These are phyloP conservation scores for Melanogrammus aeglefinus DNA, from an alignment of 2,797 vertebrate species.

Conservation along the genomic window DNA sequence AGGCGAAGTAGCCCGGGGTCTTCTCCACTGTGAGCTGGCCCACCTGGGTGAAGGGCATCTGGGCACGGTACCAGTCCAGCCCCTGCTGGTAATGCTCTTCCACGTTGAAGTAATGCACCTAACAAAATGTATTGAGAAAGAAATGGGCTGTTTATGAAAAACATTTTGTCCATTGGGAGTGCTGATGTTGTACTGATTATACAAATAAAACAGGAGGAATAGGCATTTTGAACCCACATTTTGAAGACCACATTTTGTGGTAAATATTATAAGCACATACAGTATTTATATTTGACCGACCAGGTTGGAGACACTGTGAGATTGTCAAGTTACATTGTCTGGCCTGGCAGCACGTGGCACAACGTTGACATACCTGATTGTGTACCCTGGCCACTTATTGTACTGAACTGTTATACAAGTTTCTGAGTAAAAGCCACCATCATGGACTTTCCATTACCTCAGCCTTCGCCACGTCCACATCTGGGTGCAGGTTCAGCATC, in stretches of 20 bases:
- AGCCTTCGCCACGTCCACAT: conserved; percentile 76
- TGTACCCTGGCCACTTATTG: not conserved
- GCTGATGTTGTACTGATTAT: not conserved
- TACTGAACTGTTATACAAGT: not conserved
- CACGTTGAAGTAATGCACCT: conserved; percentile 82
- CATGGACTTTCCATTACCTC: conserved; percentile 58
- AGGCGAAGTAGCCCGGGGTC: conserved; percentile 80
- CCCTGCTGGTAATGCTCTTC: conserved; percentile 78
- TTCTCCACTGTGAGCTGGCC: conserved; percentile 80
- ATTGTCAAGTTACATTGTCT: not conserved
- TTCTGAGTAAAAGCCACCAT: not conserved
- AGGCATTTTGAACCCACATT: not conserved
- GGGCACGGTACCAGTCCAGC: conserved; percentile 77
- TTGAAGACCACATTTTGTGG: not conserved
- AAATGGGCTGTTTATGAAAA: not conserved
- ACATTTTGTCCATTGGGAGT: not conserved
- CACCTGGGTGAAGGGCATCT: conserved; percentile 75
- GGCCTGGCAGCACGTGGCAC: not conserved
- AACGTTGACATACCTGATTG: not conserved
- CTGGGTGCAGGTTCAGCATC: conserved; percentile 81
- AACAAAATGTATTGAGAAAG: conserved; percentile 6
- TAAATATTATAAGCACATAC: not conserved
- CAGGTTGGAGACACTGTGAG: not conserved
- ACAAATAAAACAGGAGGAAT: not conserved
- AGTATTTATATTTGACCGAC: not conserved